Conservation (phyloP, 2,888 invertebrate genomes). For the Synanthedon andrenaeformis region DNA sequence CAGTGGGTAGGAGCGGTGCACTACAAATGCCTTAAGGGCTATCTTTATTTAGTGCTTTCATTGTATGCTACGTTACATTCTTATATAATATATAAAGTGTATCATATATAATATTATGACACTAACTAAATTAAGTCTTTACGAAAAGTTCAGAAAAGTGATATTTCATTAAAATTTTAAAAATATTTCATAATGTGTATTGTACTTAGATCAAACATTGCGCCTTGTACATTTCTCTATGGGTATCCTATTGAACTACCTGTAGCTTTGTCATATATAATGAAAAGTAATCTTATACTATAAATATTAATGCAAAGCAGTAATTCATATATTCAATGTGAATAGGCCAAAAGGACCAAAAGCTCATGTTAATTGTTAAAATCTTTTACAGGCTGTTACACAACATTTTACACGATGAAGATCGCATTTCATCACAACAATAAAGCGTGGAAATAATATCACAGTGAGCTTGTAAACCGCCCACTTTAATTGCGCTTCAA, state of each 20-base stretch:
- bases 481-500: constrained; percentile 40
- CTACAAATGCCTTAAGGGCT: constrained; percentile 31
- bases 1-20: constrained; percentile 23
- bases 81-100: background rate
- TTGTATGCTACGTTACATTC: constrained; percentile 8
- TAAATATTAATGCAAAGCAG: too few species aligned
- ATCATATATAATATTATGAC: too few species aligned
- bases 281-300: background rate
- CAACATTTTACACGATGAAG: constrained; percentile 30
- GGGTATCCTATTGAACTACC: background rate
- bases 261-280: background rate
- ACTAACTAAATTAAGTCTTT: too few species aligned
- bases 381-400: constrained; percentile 21
- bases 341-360: too few species aligned
- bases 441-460: constrained; percentile 55
- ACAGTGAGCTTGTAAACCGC: constrained; percentile 39
- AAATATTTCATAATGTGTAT: too few species aligned
- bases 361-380: too few species aligned
- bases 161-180: too few species aligned
- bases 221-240: too few species aligned
- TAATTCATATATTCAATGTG: too few species aligned
- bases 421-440: constrained; percentile 46
- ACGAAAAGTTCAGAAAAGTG: too few species aligned
- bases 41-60: constrained; percentile 30
- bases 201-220: too few species aligned